Base-by-base conservation (phyloP, 1,140 invertebrate species). In the Tetragonula clypearis region DNA sequence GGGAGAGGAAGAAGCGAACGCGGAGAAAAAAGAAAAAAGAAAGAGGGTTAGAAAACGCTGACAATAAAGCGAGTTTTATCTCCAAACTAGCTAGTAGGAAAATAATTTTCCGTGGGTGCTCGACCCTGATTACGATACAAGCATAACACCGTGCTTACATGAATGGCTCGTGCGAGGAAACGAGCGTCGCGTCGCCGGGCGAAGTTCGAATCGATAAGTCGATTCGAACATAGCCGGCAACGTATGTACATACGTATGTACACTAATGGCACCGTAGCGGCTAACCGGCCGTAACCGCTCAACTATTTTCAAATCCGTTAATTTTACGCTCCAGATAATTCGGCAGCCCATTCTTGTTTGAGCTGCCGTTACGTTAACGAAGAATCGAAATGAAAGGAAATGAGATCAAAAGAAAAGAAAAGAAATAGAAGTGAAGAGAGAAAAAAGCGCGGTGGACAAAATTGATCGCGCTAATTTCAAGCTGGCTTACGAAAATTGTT, bases 141-240 rank as follows among this genome's bases (percentile, higher is more conserved):
- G 82, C 82, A 72, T 86, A 90, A 90, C 83, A 82, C 76, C 71
- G 79, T 71, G 62, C 88, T 90, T 90, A 90, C 77, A 81, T 84
- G 88, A 90, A 90, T 90, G 89, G 86, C 71, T 86, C 86, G 89
- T 90, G 81, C 68, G 84, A 69, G 86, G 58, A 86, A 88, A 87
- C 85, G 88, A 77, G 79, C 87, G 88, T 89, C 82, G 76, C 41
- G 6, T 49, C 41, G 41, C 41, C 69, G 72, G 62, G 68, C 79
- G 56, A 58, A 65, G 77, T 66, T 84, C 80, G 83, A 90, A 90
- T 90, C 89, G 89, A 90, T 90, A 90, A 87, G 79, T 87, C 82
- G 82, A 90, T 90, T 89, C 85, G 85, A 84, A 90, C 87, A 90
- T 77, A 90, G 77, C 75, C 82, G 53, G 53, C 65, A 53, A 65